Conservation (phyloP, 2,888 invertebrate species). For the Erynnis tages region DNA sequence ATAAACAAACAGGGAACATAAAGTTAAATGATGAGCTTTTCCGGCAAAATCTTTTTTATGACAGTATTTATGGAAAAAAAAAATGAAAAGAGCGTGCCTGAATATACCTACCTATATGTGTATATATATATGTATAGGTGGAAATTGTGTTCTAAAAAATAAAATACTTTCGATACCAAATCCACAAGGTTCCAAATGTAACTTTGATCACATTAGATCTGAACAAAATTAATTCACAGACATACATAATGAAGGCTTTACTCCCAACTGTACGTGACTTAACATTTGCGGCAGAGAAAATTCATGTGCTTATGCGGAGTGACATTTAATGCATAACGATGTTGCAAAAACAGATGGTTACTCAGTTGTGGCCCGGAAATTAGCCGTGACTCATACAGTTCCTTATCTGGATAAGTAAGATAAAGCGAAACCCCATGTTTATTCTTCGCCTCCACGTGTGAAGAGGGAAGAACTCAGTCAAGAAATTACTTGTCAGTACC, state of each 20-base stretch:
- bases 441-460: constrained; percentile 38
- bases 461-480: constrained; percentile 30
- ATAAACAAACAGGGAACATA: neutral
- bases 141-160: too few species aligned
- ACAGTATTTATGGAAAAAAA: too few species aligned
- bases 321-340: constrained; percentile 55
- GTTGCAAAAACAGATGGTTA: constrained; percentile 70
- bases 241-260: neutral
- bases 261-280: constrained; percentile 14
- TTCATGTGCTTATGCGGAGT: constrained; percentile 39
- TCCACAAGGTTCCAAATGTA: too few species aligned
- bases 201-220: too few species aligned
- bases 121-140: too few species aligned
- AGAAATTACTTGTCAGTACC: too few species aligned
- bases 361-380: constrained; percentile 63
- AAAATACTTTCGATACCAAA: too few species aligned
- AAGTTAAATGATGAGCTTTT: too few species aligned
- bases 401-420: constrained; percentile 65
- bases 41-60: too few species aligned
- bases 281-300: constrained; percentile 14
- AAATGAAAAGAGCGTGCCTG: too few species aligned
- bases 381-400: constrained; percentile 58
- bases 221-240: too few species aligned
- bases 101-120: too few species aligned
- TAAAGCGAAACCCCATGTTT: constrained; percentile 51